Base-by-base conservation (phyloP, 2,113 vertebrate genomes). In the Tetraodon nigroviridis region DNA sequence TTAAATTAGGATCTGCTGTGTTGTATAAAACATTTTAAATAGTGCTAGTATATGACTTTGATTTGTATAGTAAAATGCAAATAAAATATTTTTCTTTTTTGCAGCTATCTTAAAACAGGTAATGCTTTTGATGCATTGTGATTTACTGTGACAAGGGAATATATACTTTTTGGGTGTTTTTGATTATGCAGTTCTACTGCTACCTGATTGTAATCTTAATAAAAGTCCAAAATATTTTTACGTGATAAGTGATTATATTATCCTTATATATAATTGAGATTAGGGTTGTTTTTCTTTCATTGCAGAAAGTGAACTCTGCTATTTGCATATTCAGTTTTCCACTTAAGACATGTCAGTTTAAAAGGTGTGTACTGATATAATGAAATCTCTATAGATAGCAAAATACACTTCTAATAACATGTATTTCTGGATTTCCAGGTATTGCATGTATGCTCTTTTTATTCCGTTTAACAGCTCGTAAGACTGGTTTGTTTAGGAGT, bases 271-370 rank as follows among this genome's bases (percentile, higher is more conserved):
- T 24, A 5, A 24, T 44, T 44, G 42, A 15, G 42, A 44, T 44
- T 16, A 44, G n/a, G n/a, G n/a, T 4, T 44, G 16, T 19, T 68
- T 19, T 17, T 74, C 84, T 82, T 84, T 72, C 81, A 70, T 80
- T 64, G 58, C 68, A 77, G 50, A 63, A 76, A 80, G 71, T 64
- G 61, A 73, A 61, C 63, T 48, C 22, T 29, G 7, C 47, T 10
- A 69, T 83, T 77, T 80, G 71, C 68, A 81, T 84, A 58, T 2
- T 14, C n/a, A 71, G 55, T 54, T 74, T 56, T 73, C 58, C 37
- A 59, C 50, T 51, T 42, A 27, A 11, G 57, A 7, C 41, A 54
- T 70, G 17, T 49, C 16, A 68, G 13, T 14, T 17, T 4, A 1
- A 7, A 10, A 55, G 2, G 14, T 59, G 22, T 64, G 24, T 40